Conservation (phyloP, 2,888 invertebrate genomes). For the Chrysolina oricalcia region DNA sequence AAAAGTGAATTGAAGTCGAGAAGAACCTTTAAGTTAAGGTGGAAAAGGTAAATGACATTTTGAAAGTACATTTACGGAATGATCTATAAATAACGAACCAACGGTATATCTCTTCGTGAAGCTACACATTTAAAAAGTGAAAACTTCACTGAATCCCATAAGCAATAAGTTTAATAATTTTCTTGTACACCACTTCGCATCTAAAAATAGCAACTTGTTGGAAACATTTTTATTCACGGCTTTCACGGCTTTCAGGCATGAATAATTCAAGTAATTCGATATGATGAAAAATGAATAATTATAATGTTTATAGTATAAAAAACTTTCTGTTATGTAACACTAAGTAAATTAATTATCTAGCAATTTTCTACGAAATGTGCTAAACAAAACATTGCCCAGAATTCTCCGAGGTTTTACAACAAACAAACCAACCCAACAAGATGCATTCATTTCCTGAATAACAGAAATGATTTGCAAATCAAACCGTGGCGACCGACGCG, state of each 20-base stretch:
- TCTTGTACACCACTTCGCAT: too few species aligned
- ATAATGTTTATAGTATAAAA: background rate
- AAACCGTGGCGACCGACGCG: background rate
- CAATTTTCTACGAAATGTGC: background rate
- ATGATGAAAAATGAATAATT: background rate
- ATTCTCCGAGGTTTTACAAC: background rate
- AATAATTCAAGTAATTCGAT: background rate
- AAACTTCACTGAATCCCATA: too few species aligned
- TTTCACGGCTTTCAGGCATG: background rate
- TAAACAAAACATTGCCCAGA: constrained; percentile 1
- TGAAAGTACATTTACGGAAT: too few species aligned
- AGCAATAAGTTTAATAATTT: too few species aligned
- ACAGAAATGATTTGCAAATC: background rate
- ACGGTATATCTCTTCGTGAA: too few species aligned
- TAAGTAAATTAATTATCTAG: constrained; percentile 1
- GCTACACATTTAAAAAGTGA: too few species aligned
- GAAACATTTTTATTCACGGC: too few species aligned
- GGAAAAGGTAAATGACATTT: too few species aligned
- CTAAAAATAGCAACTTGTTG: too few species aligned
- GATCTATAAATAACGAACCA: too few species aligned
- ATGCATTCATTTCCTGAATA: background rate
- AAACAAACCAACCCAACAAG: background rate
- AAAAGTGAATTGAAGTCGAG: too few species aligned
- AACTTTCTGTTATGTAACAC: background rate
- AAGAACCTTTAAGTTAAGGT: too few species aligned